Evolutionary conservation across 2,888 invertebrate genomes (phyloP).

Genomic region (Dione vanillae): DNA sequence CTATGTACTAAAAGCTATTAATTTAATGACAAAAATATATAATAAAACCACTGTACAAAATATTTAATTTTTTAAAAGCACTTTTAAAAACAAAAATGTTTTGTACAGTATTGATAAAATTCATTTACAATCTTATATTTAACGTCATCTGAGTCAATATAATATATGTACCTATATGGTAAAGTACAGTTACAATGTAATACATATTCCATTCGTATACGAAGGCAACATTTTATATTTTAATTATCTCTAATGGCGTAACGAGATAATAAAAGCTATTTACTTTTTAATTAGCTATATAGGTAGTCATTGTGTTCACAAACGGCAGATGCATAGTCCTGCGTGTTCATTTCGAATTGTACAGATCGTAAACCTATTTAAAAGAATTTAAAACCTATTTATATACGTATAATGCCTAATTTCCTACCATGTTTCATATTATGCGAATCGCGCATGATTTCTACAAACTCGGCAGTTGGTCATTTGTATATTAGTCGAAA

Average conservation of each 20-base stretch:
- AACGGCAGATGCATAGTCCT: conserved; percentile 21
- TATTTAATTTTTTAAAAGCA: neutral
- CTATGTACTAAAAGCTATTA: too few relatives aligned
- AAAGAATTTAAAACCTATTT: conserved; percentile 2
- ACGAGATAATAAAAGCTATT: conserved; percentile 22
- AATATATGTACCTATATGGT: too few relatives aligned
- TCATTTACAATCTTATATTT: too few relatives aligned
- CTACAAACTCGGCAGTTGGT: conserved; percentile 28
- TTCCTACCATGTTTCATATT: neutral
- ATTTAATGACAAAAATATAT: too few relatives aligned
- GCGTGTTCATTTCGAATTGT: conserved; percentile 22
- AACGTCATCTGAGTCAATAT: too few relatives aligned
- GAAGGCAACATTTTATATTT: neutral
- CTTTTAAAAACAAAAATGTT: neutral
- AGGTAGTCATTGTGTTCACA: conserved; percentile 24
- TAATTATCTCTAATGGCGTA: conserved; percentile 9
- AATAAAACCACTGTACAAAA: too few relatives aligned
- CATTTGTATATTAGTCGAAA: neutral
- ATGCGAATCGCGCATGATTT: conserved; percentile 24
- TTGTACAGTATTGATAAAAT: too few relatives aligned
- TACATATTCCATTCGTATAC: neutral
- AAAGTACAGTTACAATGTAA: too few relatives aligned
- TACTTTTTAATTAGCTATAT: conserved; percentile 26
- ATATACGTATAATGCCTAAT: neutral
- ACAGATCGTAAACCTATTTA: neutral